Conservation (phyloP, 2,797 vertebrate genomes). For the Myotis planiceps region DNA sequence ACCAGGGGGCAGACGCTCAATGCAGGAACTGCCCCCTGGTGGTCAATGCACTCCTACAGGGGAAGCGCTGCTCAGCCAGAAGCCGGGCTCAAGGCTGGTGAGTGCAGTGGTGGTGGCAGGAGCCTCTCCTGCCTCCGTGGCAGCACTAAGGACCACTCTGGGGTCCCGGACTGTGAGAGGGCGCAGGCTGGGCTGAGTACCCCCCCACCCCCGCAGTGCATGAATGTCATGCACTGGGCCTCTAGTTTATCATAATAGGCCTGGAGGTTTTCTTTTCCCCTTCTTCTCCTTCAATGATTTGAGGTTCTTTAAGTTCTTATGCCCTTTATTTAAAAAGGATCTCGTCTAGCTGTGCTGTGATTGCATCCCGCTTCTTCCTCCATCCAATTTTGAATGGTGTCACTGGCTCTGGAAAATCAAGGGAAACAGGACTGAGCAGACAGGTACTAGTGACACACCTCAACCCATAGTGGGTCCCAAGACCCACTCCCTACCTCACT, state of each 20-base stretch:
- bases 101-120: no score
- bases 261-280: neutral
- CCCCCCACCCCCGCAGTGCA: no score
- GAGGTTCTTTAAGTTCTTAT: neutral
- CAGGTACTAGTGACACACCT: neutral
- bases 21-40: no score
- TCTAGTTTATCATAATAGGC: neutral
- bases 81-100: no score
- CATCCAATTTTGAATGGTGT: neutral
- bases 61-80: no score
- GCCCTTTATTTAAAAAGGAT: neutral
- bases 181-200: no score
- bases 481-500: neutral
- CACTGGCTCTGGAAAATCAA: neutral
- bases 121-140: no score
- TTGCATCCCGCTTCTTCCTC: neutral
- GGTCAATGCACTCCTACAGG: no score
- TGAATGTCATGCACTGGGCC: no score
- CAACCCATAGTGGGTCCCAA: neutral
- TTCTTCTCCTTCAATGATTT: neutral
- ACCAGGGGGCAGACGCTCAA: no score
- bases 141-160: no score
- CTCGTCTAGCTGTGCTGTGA: neutral
- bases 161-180: no score
- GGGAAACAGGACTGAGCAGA: neutral